Evolutionary conservation across 2,113 vertebrate species (phyloP).

Genomic region (Sceloporus tristichus): DNA sequence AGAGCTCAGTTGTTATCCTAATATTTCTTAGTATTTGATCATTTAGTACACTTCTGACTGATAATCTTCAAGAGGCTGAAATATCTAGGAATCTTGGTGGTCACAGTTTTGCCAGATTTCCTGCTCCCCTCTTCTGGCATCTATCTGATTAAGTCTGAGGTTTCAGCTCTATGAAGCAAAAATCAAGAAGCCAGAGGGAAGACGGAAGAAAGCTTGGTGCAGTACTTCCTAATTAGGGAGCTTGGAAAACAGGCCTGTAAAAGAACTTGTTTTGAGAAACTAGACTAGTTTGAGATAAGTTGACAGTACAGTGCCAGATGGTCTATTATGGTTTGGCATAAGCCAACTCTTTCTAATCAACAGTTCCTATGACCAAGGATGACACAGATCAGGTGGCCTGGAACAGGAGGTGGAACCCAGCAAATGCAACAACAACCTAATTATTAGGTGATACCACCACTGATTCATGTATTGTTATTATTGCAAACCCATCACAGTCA

Average conservation of each 20-base stretch:
- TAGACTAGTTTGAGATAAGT: conserved; percentile 1
- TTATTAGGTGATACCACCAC: conserved; percentile 13
- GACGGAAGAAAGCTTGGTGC: not conserved
- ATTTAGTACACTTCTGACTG: no score
- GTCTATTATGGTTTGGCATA: not conserved
- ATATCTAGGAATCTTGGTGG: no score
- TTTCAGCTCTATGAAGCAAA: not conserved
- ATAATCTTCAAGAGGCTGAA: no score
- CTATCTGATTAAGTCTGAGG: not conserved
- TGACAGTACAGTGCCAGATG: not conserved
- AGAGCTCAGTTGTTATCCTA: no score
- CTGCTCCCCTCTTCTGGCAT: no score
- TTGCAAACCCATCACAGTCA: not conserved
- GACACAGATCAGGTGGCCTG: not conserved
- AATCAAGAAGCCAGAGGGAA: not conserved
- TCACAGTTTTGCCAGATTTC: no score
- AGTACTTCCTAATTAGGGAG: not conserved
- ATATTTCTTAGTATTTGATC: no score
- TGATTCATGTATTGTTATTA: not conserved
- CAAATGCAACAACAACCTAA: not conserved
- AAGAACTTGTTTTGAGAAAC: conserved; percentile 3
- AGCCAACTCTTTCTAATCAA: conserved; percentile 1
- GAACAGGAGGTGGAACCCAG: not conserved
- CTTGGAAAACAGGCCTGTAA: not conserved
- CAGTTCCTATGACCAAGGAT: not conserved